phyloP scores from a whole-genome alignment of 2,113 vertebrate genomes.

The Sterna hirundo region DNA sequence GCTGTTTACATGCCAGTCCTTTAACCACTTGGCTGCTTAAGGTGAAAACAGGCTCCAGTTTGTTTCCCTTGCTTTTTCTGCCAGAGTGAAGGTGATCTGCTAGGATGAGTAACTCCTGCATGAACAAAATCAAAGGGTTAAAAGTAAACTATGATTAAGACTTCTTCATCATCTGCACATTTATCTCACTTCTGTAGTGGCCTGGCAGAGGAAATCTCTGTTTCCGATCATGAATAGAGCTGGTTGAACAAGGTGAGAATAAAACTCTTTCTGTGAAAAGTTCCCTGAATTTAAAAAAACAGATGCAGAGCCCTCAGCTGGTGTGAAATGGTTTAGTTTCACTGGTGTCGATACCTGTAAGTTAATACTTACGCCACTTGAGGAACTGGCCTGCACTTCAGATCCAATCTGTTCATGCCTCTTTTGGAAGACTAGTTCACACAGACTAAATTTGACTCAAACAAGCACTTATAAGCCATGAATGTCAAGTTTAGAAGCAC shows the following conservation, averaged over 20 bases:
- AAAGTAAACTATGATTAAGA: slow-evolving; percentile 48
- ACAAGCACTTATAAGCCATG: neutral
- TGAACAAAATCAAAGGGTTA: slow-evolving; percentile 4
- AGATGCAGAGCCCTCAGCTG: neutral
- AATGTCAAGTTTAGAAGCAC: neutral
- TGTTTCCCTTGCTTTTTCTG: slow-evolving; percentile 4
- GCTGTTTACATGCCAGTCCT: slow-evolving; percentile 63
- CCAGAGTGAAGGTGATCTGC: slow-evolving; percentile 9
- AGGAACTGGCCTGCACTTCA: neutral
- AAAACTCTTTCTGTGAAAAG: neutral
- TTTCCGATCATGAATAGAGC: neutral
- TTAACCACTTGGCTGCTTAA: slow-evolving; percentile 64
- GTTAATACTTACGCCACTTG: neutral
- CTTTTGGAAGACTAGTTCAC: neutral
- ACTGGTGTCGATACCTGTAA: neutral
- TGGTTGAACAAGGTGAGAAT: neutral
- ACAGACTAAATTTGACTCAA: neutral
- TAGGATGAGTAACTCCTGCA: neutral
- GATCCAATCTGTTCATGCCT: neutral
- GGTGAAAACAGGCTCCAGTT: slow-evolving; percentile 51
- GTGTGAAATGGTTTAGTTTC: neutral
- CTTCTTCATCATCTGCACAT: slow-evolving; percentile 19
- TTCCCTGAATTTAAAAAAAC: neutral
- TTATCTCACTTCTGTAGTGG: slow-evolving; percentile 38
- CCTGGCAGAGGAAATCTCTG: slow-evolving; percentile 1